Percentiles rank a stretch among this genome's conserved stretches.
Conservation (phyloP, 2,797 vertebrate genomes). For the Glyptemys insculpta region DNA sequence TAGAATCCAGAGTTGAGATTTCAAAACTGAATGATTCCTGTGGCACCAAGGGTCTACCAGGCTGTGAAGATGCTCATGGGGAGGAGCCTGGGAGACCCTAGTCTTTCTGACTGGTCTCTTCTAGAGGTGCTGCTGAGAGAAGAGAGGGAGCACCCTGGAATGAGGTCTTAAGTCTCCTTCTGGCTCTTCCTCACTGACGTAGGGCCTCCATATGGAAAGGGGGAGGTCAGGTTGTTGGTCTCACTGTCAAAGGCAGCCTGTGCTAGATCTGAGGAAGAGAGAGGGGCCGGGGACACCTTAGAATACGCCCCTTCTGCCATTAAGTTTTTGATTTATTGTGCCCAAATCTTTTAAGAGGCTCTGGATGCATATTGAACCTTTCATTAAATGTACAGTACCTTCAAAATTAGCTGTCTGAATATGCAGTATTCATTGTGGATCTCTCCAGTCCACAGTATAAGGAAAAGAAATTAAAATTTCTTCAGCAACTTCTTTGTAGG, state of each 20-base stretch:
- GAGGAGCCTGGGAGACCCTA: neutral
- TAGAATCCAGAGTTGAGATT: neutral
- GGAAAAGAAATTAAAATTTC: neutral
- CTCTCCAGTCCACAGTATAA: neutral
- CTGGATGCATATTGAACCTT: neutral
- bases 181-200: neutral
- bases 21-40: neutral
- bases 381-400: neutral
- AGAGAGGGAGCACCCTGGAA: neutral
- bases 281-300: neutral
- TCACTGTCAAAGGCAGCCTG: neutral
- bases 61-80: neutral
- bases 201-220: neutral
- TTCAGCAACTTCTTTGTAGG: neutral
- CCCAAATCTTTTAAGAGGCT: neutral
- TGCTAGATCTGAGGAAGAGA: neutral
- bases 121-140: neutral
- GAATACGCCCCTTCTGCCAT: neutral
- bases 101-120: neutral
- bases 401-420: neutral
- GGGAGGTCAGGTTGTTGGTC: neutral
- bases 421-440: neutral
- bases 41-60: neutral
- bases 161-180: neutral
- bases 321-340: neutral